Conservation (phyloP, 2,888 invertebrate species). For the Zootermopsis nevadensis region DNA sequence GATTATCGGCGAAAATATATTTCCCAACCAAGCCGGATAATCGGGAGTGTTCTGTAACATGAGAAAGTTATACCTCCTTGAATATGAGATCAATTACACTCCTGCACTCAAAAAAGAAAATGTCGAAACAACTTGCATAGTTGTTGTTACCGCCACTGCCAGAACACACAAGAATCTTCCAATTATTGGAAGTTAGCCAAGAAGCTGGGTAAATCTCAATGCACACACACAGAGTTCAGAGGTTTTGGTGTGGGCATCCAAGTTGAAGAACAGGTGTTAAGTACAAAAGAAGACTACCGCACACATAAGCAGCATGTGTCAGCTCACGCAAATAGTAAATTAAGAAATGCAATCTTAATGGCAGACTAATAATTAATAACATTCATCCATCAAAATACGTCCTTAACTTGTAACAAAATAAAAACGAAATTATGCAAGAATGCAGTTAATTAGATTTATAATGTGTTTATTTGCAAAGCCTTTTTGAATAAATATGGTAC, state of each 20-base stretch:
- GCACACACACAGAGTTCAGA: background rate
- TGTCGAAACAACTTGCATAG: background rate
- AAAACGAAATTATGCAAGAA: background rate
- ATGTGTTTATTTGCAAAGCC: background rate
- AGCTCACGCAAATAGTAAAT: background rate
- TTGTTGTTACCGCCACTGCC: slow-evolving; percentile 9
- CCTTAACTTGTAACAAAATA: background rate
- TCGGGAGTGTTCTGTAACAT: no score
- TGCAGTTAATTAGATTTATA: background rate
- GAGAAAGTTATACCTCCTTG: background rate
- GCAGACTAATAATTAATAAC: slow-evolving; percentile 28
- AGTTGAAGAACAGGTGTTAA: background rate
- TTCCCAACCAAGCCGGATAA: no score
- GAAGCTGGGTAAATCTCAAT: background rate
- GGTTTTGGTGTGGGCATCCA: no score
- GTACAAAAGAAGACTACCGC: background rate
- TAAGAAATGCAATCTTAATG: slow-evolving; percentile 18
- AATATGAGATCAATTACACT: background rate
- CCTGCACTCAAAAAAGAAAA: background rate
- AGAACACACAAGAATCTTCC: background rate
- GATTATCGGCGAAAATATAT: no score
- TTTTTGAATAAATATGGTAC: no score
- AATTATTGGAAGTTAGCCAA: slow-evolving; percentile 15
- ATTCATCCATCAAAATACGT: slow-evolving; percentile 25
- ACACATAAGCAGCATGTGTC: background rate